Percentiles rank a stretch among this genome's conserved stretches.
These are phyloP conservation scores for Drosophila rellima DNA, from an alignment of 2,888 invertebrate genomes.

Conservation along the genomic window DNA sequence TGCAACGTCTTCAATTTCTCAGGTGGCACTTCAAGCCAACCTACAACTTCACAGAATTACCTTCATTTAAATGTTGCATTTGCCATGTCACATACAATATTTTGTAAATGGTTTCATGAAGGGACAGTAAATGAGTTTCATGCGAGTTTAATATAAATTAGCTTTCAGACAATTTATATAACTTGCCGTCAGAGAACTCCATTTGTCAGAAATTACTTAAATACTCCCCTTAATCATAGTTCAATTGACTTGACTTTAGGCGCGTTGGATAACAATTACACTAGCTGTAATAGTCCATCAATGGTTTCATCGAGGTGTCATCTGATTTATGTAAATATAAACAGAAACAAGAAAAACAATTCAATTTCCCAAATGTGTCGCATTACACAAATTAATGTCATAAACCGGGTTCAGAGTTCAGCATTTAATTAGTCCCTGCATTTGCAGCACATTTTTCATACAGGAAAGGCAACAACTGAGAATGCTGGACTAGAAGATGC, in stretches of 20 bases:
- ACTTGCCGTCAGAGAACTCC: not conserved
- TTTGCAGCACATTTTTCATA: conserved; percentile 6
- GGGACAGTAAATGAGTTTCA: conserved; percentile 2
- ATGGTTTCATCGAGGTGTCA: conserved; percentile 11
- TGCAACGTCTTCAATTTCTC: conserved; percentile 18
- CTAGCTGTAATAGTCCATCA: conserved; percentile 1
- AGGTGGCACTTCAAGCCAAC: conserved; percentile 17
- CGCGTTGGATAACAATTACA: not conserved
- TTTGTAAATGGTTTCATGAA: conserved; percentile 15
- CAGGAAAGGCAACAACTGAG: not conserved
- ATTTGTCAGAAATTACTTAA: not conserved
- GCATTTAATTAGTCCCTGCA: conserved; percentile 44
- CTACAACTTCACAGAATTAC: conserved; percentile 7
- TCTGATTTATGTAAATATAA: conserved; percentile 38
- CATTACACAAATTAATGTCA: conserved; percentile 49
- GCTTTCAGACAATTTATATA: conserved; percentile 10
- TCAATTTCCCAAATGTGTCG: conserved; percentile 46
- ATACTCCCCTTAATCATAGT: not conserved
- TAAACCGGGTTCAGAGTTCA: conserved; percentile 43
- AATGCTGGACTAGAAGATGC: conserved; percentile 4
- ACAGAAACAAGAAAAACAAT: conserved; percentile 31
- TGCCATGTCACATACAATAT: conserved; percentile 4
- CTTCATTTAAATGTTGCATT: conserved; percentile 32
- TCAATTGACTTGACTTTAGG: not conserved
- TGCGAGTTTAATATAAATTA: not conserved